Base-by-base conservation (phyloP, 2,797 vertebrate genomes). In the Rousettus madagascariensis region DNA sequence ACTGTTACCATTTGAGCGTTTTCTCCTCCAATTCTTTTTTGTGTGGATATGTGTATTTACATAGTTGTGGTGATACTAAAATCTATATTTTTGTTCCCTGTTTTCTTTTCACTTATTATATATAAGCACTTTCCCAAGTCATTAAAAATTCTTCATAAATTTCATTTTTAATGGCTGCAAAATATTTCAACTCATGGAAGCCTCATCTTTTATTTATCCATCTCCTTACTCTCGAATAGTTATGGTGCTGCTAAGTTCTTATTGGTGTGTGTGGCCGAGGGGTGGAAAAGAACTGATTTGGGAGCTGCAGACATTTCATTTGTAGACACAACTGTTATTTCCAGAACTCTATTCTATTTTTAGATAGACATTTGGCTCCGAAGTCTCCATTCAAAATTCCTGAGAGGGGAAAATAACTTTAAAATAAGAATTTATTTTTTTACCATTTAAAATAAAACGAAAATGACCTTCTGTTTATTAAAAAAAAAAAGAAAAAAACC, bases 381-480 rank as follows among this genome's bases (percentile, higher is more conserved):
- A 94, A 83, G 74, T 91, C 97, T 96, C 97, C 97, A 97, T 97
- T 97, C 96, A 97, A 97, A 97, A 97, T 97, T 97, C 97, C 96
- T 92, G 57, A 90, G 90, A 86, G 86, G 78, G 33, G 95, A 86
- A 89, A 93, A 93, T 75, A 93, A 55, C 17, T 96, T 94, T 66
- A 86, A 96, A 97, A 96, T 96, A 95, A 90, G 92, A 79, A 49
- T 55, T 36, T 94, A 63, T 92, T 82, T 69, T 94, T 82, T 65
- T 61, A 74, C 66, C 46, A 66, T 83, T 93, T 92, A 87, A 96
- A 95, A 94, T 96, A 86, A 92, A 95, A 95, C 0, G 57, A 86
- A 91, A 97, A 80, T 57, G 95, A 95, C 78, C 22, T 95, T 96
- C 87, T 88, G 55, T 75, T 90, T 89, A 65, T 92, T 9, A 49